A percentile compares a stretch with the other conserved stretches of the same genome.
These are phyloP conservation scores for Dendropsophus ebraccatus DNA, from an alignment of 2,113 vertebrate species.

Conservation along the genomic window DNA sequence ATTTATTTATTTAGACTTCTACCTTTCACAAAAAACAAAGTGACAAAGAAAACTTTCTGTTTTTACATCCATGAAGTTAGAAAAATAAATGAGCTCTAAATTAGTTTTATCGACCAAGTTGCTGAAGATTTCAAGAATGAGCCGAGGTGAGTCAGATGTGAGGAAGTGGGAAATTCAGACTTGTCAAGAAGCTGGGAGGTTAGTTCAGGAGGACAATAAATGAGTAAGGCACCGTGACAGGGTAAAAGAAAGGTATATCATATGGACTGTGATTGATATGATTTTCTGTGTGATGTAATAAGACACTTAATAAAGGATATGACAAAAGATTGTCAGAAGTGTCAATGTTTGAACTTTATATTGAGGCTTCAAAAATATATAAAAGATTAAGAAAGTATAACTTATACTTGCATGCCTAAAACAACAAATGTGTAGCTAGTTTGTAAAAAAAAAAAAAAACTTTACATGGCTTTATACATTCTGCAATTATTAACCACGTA, in stretches of 20 bases:
- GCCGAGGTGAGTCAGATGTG: constrained; percentile 11
- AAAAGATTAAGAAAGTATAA: no score
- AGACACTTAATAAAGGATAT: background rate
- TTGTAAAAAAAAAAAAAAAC: background rate
- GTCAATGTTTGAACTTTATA: background rate
- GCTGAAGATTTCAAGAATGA: background rate
- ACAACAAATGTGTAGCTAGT: no score
- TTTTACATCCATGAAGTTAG: background rate
- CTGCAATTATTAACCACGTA: background rate
- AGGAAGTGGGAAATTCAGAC: background rate
- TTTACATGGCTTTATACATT: no score
- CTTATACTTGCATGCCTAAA: no score
- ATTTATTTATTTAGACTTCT: background rate
- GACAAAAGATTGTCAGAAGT: background rate
- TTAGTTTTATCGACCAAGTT: constrained; percentile 6
- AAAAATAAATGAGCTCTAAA: constrained; percentile 6
- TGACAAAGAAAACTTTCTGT: background rate
- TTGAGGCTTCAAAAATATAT: background rate
- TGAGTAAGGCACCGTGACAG: background rate
- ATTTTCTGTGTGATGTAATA: background rate
- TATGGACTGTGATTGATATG: background rate
- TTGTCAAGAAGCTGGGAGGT: background rate
- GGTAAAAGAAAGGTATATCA: background rate
- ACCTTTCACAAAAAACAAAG: background rate
- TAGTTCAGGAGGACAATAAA: background rate